phyloP scores from a whole-genome alignment of 2,888 invertebrate genomes.

The Dasysyrphus tricinctus region DNA sequence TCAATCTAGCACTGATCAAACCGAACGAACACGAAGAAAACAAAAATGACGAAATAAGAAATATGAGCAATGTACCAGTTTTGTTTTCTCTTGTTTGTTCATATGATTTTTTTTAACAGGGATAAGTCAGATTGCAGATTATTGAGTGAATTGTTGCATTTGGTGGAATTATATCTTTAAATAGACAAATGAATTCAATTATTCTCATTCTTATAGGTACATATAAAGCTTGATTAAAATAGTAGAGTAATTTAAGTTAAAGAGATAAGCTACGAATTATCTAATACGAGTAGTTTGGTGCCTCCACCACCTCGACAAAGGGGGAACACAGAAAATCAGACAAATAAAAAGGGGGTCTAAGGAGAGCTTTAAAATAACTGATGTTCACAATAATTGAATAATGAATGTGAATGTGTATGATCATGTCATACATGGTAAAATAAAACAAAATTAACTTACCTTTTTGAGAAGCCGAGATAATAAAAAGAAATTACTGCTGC shows the following conservation, averaged over 20 bases:
- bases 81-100: constrained; percentile 5
- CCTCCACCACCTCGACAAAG: not conserved
- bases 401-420: not conserved
- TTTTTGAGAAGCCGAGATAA: constrained; percentile 18
- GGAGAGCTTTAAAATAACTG: not conserved
- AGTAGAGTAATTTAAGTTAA: not conserved
- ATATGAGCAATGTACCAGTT: constrained; percentile 57
- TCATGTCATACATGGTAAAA: not conserved
- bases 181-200: constrained; percentile 16
- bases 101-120: not conserved
- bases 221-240: not conserved
- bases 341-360: not conserved
- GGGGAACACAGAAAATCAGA: not conserved
- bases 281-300: constrained; percentile 24
- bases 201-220: no score
- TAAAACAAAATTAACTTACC: constrained; percentile 50
- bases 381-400: constrained; percentile 29
- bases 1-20: not conserved
- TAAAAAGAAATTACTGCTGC: constrained; percentile 51
- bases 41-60: constrained; percentile 32
- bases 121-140: constrained; percentile 7
- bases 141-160: constrained; percentile 15
- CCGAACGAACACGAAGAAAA: constrained; percentile 22
- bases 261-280: constrained; percentile 40
- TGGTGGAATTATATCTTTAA: constrained; percentile 13